Evolutionary conservation across 2,113 vertebrate genomes (phyloP).

Genomic region (Corvus hawaiiensis): DNA sequence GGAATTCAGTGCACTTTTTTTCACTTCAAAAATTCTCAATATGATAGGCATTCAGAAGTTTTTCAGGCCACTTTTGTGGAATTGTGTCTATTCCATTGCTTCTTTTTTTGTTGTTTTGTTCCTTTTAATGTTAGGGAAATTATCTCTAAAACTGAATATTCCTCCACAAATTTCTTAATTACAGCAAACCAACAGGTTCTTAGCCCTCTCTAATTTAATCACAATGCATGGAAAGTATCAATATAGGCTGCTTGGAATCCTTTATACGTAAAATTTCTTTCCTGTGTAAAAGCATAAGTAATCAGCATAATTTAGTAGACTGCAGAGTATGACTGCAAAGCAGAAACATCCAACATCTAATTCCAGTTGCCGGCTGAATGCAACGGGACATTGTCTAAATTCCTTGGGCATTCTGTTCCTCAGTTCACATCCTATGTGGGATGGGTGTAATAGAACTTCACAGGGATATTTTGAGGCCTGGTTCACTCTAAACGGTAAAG

Average conservation of each 20-base stretch:
- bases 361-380: background rate
- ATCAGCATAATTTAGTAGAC: background rate
- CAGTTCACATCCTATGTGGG: background rate
- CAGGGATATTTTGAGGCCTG: background rate
- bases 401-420: background rate
- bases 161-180: background rate
- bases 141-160: background rate
- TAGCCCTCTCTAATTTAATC: background rate
- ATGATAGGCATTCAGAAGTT: background rate
- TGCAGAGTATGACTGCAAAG: background rate
- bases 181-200: background rate
- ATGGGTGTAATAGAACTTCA: background rate
- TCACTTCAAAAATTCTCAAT: background rate
- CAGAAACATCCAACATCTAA: background rate
- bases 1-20: background rate
- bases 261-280: background rate
- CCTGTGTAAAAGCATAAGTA: background rate
- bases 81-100: background rate
- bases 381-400: background rate
- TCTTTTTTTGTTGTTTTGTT: background rate
- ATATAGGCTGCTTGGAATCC: background rate
- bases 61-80: background rate
- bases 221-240: background rate
- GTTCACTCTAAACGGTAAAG: background rate
- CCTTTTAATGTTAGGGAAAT: background rate